phyloP scores from a whole-genome alignment of 2,888 invertebrate species.

The Eilema sororculum region DNA sequence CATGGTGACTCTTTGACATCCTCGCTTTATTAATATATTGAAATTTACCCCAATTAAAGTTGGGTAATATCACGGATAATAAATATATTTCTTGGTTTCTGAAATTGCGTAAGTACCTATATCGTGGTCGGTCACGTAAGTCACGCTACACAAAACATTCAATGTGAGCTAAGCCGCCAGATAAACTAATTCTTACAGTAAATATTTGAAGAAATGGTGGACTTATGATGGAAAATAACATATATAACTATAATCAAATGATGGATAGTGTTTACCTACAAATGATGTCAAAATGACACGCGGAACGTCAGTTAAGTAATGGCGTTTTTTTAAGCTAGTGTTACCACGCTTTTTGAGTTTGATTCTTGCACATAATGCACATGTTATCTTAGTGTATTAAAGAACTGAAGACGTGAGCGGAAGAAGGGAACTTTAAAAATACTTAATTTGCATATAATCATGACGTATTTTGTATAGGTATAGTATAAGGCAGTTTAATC shows the following conservation, averaged over 20 bases:
- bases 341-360: background rate
- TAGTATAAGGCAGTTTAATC: no score
- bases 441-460: no score
- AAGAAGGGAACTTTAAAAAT: no score
- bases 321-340: background rate
- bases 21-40: no score
- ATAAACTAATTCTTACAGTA: background rate
- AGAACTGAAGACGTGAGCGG: no score
- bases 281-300: slow-evolving; percentile 2
- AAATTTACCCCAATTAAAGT: no score
- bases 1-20: no score
- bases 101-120: background rate
- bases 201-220: background rate
- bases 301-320: background rate
- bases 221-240: background rate
- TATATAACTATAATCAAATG: background rate
- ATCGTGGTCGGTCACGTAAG: background rate
- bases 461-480: no score
- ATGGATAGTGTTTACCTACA: background rate
- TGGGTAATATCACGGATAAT: no score
- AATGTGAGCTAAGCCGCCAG: background rate
- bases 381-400: background rate
- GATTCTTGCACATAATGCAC: no score
- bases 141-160: background rate
- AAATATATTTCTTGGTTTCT: no score